Conservation (phyloP, 2,113 vertebrate species). For the Varanus salvator region DNA sequence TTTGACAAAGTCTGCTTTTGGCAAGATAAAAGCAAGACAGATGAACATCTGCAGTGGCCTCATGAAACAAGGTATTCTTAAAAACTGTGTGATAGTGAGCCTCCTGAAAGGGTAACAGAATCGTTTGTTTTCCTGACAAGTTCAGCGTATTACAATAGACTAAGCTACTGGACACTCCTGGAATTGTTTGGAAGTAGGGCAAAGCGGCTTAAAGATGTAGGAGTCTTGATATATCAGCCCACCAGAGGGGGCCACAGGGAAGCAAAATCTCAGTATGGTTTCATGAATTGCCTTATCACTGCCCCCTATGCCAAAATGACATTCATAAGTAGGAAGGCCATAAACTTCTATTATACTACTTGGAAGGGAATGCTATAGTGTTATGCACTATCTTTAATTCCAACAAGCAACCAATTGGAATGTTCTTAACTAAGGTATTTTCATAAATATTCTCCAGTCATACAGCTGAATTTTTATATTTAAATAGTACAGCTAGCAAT, state of each 20-base stretch:
- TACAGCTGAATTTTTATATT: background rate
- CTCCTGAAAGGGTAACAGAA: background rate
- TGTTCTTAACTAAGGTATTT: background rate
- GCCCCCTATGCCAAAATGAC: background rate
- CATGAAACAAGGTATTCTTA: background rate
- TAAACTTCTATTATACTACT: background rate
- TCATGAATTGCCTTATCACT: background rate
- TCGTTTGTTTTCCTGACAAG: background rate
- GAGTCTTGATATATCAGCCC: background rate
- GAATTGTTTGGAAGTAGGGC: background rate
- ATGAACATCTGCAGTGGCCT: constrained; percentile 1
- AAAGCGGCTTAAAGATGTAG: background rate
- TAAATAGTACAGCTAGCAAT: background rate
- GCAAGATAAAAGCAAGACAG: background rate
- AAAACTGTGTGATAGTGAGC: background rate
- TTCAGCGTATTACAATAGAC: background rate
- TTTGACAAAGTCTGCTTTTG: constrained; percentile 1
- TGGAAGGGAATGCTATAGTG: background rate
- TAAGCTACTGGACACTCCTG: background rate
- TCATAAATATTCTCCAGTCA: background rate
- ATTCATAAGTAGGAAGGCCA: background rate
- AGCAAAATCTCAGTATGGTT: background rate
- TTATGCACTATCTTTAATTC: background rate
- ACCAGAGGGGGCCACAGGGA: background rate
- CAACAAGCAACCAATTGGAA: background rate